Evolutionary conservation across 2,888 invertebrate genomes (phyloP).

Genomic region (Cephalotes varians): DNA sequence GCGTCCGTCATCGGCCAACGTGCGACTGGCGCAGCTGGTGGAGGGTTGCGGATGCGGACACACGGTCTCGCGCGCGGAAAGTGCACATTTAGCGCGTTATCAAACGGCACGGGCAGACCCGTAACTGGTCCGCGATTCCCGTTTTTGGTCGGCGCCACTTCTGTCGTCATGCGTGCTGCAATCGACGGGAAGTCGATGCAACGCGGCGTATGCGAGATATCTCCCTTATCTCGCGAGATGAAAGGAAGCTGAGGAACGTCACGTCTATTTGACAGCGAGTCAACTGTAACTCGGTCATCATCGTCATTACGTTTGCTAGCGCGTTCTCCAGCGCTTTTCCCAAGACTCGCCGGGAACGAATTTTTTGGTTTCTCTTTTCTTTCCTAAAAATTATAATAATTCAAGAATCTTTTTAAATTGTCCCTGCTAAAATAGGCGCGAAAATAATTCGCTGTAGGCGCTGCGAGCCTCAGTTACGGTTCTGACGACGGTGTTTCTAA

Average conservation of each 20-base stretch:
- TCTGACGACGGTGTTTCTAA: constrained; percentile 61
- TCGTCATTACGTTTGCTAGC: not conserved
- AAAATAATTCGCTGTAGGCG: constrained; percentile 26
- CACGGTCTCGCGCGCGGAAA: constrained; percentile 58
- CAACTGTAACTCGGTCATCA: not conserved
- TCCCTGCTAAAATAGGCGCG: not conserved
- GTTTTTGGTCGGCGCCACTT: not conserved
- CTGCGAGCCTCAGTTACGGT: constrained; percentile 20
- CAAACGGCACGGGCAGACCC: constrained; percentile 59
- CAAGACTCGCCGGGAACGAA: not conserved
- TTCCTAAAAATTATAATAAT: not conserved
- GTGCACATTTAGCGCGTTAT: constrained; percentile 71
- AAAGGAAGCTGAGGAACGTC: not conserved
- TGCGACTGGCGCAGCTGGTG: constrained; percentile 38
- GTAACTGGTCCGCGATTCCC: constrained; percentile 6
- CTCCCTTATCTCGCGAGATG: not conserved
- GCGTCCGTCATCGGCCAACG: constrained; percentile 47
- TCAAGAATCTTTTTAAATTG: not conserved
- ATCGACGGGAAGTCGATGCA: not conserved
- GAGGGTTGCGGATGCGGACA: constrained; percentile 43
- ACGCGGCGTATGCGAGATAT: not conserved
- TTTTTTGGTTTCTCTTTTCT: not conserved
- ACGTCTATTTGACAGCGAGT: not conserved
- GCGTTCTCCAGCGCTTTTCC: too few relatives aligned
- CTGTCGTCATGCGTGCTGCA: constrained; percentile 15